Evolutionary conservation across 1,140 invertebrate species (phyloP).

Genomic region (Formica selysi): DNA sequence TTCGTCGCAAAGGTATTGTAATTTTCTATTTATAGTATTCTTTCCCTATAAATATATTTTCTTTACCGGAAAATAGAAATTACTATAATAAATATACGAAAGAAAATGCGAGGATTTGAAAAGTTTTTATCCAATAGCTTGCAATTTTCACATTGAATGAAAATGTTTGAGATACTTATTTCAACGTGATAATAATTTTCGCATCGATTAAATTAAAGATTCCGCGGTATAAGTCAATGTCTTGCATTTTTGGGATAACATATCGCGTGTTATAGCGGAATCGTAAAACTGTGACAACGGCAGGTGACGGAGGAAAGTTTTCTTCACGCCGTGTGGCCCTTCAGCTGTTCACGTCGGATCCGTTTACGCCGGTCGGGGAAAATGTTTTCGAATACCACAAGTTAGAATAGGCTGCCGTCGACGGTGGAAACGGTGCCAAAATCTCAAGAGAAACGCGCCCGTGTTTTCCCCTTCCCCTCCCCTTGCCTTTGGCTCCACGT

Average conservation of each 20-base stretch:
- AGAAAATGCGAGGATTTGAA: neutral
- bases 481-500: slow-evolving; percentile 68
- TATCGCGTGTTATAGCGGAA: slow-evolving; percentile 44
- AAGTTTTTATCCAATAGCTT: neutral
- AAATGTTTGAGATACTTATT: neutral
- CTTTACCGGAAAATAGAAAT: neutral
- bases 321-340: slow-evolving; percentile 61
- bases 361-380: slow-evolving; percentile 73
- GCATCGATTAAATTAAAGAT: neutral
- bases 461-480: slow-evolving; percentile 37
- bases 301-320: slow-evolving; percentile 69
- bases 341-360: slow-evolving; percentile 73
- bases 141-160: neutral
- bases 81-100: neutral
- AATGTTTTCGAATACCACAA: slow-evolving; percentile 80
- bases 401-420: slow-evolving; percentile 77
- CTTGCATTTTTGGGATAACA: slow-evolving; percentile 35
- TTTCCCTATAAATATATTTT: neutral
- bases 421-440: slow-evolving; percentile 82
- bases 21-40: neutral
- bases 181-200: neutral
- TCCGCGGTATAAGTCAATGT: neutral
- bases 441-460: slow-evolving; percentile 82
- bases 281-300: slow-evolving; percentile 63
- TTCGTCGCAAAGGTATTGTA: neutral